Percentiles rank a stretch among this genome's conserved stretches.
Evolutionary conservation across 2,113 vertebrate species (phyloP).

Genomic region (Cygnus buccinator): DNA sequence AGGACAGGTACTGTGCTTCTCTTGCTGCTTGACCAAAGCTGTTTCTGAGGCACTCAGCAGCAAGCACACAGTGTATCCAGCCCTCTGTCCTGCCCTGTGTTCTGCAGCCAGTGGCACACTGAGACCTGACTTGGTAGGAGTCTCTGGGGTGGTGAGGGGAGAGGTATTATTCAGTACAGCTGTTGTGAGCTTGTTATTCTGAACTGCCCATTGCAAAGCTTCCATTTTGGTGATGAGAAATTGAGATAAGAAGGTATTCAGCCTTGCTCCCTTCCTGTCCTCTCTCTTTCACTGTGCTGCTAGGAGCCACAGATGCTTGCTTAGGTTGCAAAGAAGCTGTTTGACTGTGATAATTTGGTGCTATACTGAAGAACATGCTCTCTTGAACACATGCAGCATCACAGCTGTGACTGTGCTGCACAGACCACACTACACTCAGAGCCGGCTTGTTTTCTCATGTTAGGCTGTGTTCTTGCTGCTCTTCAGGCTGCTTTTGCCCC

Average conservation of each 20-base stretch:
- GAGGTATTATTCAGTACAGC: neutral
- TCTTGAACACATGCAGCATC: neutral
- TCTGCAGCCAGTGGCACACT: too few relatives aligned
- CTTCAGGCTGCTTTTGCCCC: neutral
- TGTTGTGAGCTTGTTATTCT: neutral
- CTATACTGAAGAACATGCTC: neutral
- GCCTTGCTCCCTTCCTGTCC: neutral
- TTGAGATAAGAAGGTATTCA: neutral
- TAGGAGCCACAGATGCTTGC: neutral
- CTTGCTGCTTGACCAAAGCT: neutral
- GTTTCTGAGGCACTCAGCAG: neutral
- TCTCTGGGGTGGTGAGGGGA: neutral
- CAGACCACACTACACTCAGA: neutral
- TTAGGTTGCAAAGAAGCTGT: neutral
- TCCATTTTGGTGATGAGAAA: neutral
- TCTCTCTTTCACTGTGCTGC: neutral
- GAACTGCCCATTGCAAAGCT: neutral
- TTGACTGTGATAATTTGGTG: neutral
- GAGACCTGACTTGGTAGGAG: neutral
- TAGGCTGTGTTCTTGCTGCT: neutral
- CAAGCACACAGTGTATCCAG: neutral
- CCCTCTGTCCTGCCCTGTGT: neutral
- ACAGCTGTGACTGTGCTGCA: neutral
- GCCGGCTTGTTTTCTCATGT: neutral
- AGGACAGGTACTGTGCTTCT: neutral